Percentiles rank a stretch among this genome's conserved stretches.
These are phyloP conservation scores for human DNA, from an alignment of 2,113 vertebrate genomes.

Conservation along the genomic window DNA sequence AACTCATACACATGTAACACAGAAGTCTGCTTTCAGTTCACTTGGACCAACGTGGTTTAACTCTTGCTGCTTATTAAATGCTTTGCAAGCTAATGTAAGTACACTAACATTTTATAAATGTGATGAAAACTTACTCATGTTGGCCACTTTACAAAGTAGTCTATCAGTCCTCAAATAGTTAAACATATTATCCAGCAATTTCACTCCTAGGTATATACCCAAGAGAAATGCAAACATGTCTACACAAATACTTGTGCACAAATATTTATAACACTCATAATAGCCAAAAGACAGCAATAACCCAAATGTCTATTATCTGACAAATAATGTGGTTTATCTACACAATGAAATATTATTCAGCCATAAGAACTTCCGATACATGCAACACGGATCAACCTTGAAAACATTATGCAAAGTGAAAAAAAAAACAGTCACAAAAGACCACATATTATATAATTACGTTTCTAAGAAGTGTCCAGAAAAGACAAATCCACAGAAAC, in stretches of 20 bases:
- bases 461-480: background rate
- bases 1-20: background rate
- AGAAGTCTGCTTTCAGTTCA: conserved; percentile 20
- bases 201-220: background rate
- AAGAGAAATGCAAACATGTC: background rate
- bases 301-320: background rate
- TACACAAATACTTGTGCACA: background rate
- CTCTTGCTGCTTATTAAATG: conserved; percentile 24
- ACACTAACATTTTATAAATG: background rate
- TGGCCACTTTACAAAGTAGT: background rate
- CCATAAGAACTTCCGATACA: background rate
- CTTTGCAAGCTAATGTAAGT: conserved; percentile 6
- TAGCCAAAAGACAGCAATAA: background rate
- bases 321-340: background rate
- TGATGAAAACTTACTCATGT: background rate
- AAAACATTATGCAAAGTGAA: background rate
- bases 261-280: background rate
- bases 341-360: background rate
- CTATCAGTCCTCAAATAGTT: background rate
- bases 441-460: background rate
- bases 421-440: background rate
- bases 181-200: background rate
- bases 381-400: background rate
- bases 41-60: conserved; percentile 30
- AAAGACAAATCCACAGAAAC: background rate